Evolutionary conservation across 2,797 vertebrate species (phyloP).

Genomic region (Cuculus canorus): DNA sequence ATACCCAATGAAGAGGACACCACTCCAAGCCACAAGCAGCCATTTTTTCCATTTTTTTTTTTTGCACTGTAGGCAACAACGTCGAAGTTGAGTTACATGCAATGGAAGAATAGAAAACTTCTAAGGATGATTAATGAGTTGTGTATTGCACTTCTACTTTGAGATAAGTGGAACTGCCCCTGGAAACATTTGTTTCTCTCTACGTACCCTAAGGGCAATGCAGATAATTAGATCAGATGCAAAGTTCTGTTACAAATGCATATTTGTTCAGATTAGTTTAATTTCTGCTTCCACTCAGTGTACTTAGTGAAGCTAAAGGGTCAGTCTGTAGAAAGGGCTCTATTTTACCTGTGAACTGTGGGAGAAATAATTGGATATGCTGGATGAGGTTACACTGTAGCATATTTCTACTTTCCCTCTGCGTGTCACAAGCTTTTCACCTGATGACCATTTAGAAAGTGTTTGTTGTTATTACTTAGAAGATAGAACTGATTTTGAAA

Average conservation of each 20-base stretch:
- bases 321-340: background rate
- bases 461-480: background rate
- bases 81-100: background rate
- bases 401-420: background rate
- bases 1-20: fast-evolving
- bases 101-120: background rate
- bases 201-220: background rate
- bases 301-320: background rate
- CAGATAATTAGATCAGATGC: background rate
- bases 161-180: background rate
- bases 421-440: background rate
- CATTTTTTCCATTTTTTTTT: background rate
- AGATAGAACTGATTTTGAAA: background rate
- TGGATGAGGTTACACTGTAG: background rate
- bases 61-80: background rate
- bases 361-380: background rate
- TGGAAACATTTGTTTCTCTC: background rate
- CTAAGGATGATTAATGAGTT: background rate
- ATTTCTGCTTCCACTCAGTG: background rate
- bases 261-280: background rate
- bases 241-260: background rate
- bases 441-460: background rate
- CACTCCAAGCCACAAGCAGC: background rate
- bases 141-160: background rate
- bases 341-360: background rate